Conservation (phyloP, 1,140 invertebrate genomes). For the Drosophila tani region DNA sequence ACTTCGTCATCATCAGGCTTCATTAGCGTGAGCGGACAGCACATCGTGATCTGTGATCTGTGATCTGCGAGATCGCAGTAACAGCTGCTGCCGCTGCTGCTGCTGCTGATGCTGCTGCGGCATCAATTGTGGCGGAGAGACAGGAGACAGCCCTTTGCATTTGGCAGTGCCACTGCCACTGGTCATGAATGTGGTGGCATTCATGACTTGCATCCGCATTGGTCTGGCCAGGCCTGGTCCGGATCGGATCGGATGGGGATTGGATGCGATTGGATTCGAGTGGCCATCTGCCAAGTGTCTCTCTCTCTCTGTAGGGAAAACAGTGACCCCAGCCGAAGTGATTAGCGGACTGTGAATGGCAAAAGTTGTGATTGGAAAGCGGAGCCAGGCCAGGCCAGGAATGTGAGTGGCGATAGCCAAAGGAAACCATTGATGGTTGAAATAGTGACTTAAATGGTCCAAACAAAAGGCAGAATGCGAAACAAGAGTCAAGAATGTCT, state of each 20-base stretch:
- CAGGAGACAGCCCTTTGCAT: conserved; percentile 38
- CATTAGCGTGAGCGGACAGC: conserved; percentile 77
- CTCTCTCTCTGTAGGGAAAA: neutral
- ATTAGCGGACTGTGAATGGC: conserved; percentile 26
- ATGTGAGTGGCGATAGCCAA: conserved; percentile 10
- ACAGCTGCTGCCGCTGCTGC: conserved; percentile 36
- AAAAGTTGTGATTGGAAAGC: conserved; percentile 24
- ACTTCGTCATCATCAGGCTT: conserved; percentile 77
- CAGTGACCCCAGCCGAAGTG: conserved; percentile 29
- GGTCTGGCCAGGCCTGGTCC: neutral
- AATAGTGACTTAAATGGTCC: conserved; percentile 17
- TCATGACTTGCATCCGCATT: conserved; percentile 55
- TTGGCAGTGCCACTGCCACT: conserved; percentile 38
- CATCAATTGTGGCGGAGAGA: conserved; percentile 22
- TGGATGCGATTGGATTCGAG: conserved; percentile 9
- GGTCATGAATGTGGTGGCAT: conserved; percentile 49
- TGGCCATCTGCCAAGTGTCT: conserved; percentile 33
- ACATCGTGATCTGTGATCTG: conserved; percentile 72
- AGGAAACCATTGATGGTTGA: conserved; percentile 14
- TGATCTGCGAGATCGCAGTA: conserved; percentile 40
- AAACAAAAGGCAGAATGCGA: neutral
- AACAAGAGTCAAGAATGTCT: conserved; percentile 3
- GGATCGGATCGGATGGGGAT: neutral
- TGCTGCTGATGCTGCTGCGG: conserved; percentile 27
- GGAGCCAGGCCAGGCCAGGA: neutral